phyloP scores from a whole-genome alignment of 2,113 vertebrate genomes.

The Cranoglanis bouderius region DNA sequence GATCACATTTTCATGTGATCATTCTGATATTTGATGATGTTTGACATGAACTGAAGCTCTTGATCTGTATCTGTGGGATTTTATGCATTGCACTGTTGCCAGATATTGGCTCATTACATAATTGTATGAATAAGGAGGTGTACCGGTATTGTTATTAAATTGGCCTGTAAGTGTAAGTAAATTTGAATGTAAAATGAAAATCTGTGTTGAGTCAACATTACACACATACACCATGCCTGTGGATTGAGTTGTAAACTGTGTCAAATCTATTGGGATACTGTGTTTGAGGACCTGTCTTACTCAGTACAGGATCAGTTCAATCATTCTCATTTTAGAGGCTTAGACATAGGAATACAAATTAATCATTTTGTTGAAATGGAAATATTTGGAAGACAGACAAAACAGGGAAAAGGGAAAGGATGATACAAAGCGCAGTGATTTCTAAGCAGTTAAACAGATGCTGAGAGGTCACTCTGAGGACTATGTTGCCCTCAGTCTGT shows the following conservation, averaged over 20 bases:
- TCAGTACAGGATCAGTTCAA: neutral
- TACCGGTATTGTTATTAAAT: neutral
- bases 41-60: neutral
- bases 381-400: neutral
- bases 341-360: neutral
- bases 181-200: neutral
- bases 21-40: neutral
- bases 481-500: slow-evolving; percentile 11
- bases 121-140: neutral
- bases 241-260: neutral
- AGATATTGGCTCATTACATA: neutral
- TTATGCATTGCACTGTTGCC: neutral
- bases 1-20: neutral
- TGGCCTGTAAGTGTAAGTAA: neutral
- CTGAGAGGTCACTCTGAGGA: slow-evolving; percentile 15
- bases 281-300: neutral
- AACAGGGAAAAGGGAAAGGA: neutral
- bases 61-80: neutral
- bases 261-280: neutral
- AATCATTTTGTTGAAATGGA: neutral
- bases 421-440: neutral
- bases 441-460: neutral
- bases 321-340: neutral
- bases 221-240: neutral
- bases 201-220: neutral